Conservation (phyloP, 2,113 vertebrate genomes). For the Xiphophorus maculatus region DNA sequence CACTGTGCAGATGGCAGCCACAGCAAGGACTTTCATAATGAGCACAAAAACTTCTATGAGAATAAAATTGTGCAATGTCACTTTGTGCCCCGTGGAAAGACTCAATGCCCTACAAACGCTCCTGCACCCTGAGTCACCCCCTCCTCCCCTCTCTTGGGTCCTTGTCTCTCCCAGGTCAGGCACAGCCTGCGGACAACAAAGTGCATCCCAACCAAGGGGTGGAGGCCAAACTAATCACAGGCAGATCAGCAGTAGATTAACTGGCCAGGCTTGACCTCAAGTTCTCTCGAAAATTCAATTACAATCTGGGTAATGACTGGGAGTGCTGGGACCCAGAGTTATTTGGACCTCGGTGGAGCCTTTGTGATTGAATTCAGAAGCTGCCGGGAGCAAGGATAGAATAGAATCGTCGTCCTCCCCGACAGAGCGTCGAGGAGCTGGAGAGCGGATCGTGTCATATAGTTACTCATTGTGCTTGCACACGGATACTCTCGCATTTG, state of each 20-base stretch:
- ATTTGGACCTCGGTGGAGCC: conserved; percentile 72
- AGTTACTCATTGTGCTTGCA: conserved; percentile 37
- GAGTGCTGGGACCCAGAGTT: conserved; percentile 73
- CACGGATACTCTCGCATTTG: conserved; percentile 18
- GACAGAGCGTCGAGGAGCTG: conserved; percentile 38
- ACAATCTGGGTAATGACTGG: conserved; percentile 73
- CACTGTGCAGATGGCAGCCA: conserved; percentile 31
- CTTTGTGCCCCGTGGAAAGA: conserved; percentile 52
- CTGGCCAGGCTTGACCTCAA: conserved; percentile 67
- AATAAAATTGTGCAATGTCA: conserved; percentile 50
- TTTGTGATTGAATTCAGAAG: conserved; percentile 74
- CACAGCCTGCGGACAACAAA: conserved; percentile 56
- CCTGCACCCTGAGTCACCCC: conserved; percentile 43
- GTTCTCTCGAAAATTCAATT: conserved; percentile 77
- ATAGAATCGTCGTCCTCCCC: conserved; percentile 54
- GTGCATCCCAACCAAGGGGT: conserved; percentile 49
- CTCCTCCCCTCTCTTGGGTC: conserved; percentile 44
- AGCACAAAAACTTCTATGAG: conserved; percentile 39
- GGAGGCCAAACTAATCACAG: conserved; percentile 74
- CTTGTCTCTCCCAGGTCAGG: conserved; percentile 62
- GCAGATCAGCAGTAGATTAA: conserved; percentile 78
- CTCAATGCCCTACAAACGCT: conserved; percentile 59
- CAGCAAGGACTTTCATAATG: conserved; percentile 35
- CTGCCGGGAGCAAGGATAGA: conserved; percentile 62
- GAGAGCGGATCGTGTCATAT: conserved; percentile 45